Evolutionary conservation across 2,888 invertebrate species (phyloP).

Genomic region (Myopa tessellatipennis): DNA sequence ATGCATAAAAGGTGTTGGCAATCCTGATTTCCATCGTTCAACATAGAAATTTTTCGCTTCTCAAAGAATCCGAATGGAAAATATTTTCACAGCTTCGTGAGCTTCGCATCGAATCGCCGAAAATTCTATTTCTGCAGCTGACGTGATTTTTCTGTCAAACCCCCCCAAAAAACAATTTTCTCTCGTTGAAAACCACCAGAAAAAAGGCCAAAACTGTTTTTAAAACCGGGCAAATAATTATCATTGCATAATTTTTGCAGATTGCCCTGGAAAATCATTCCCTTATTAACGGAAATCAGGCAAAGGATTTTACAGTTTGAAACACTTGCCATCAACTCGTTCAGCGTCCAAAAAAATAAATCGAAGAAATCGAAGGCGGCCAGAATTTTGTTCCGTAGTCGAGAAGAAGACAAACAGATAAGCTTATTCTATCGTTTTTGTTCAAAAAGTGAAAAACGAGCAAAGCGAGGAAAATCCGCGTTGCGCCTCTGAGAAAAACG

Average conservation of each 20-base stretch:
- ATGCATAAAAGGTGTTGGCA: too few relatives aligned
- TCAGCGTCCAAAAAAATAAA: constrained; percentile 35
- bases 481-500: constrained; percentile 47
- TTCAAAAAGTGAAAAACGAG: constrained; percentile 39
- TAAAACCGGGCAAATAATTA: neutral
- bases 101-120: constrained; percentile 45
- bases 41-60: too few relatives aligned
- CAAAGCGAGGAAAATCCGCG: constrained; percentile 44
- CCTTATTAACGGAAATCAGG: neutral
- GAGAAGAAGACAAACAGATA: constrained; percentile 36
- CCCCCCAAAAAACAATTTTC: constrained; percentile 44
- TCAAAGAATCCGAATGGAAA: too few relatives aligned
- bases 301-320: constrained; percentile 26
- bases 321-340: constrained; percentile 34
- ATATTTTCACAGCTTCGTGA: constrained; percentile 46
- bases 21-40: too few relatives aligned
- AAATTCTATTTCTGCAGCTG: constrained; percentile 52
- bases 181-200: constrained; percentile 44
- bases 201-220: constrained; percentile 34
- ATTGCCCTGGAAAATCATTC: neutral
- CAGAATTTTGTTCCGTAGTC: constrained; percentile 29
- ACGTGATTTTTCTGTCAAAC: constrained; percentile 51
- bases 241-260: constrained; percentile 22
- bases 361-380: constrained; percentile 41
- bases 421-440: neutral